A percentile compares a stretch with the other conserved stretches of the same genome.
phyloP scores from a whole-genome alignment of 2,113 vertebrate species.

The Cololabis saira region DNA sequence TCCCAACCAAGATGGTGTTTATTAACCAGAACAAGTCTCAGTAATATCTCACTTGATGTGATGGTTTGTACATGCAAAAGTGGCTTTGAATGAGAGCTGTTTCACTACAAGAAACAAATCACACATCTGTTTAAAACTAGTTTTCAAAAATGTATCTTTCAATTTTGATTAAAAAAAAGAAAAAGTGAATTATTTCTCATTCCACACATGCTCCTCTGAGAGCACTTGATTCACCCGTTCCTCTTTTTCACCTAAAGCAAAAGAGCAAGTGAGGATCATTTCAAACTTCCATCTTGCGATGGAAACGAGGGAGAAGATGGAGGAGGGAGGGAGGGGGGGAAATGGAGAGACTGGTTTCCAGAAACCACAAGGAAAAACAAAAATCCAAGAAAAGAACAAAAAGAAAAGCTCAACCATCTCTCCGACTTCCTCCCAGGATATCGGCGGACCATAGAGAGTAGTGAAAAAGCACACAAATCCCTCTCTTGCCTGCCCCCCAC shows the following conservation, averaged over 20 bases:
- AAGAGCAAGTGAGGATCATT: conserved; percentile 41
- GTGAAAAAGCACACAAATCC: conserved; percentile 60
- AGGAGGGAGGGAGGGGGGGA: background rate
- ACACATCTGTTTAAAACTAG: too few species aligned
- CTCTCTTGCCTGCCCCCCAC: conserved; percentile 18
- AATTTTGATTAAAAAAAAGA: too few species aligned
- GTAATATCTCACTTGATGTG: too few species aligned
- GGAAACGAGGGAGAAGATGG: conserved; percentile 9
- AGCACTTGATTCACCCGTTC: background rate
- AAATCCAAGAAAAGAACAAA: conserved; percentile 46
- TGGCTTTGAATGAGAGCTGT: too few species aligned
- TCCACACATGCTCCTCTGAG: conserved; percentile 4
- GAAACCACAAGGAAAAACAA: conserved; percentile 53
- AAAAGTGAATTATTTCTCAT: background rate
- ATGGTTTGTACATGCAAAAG: too few species aligned
- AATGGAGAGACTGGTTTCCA: conserved; percentile 25
- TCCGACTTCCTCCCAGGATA: conserved; percentile 61
- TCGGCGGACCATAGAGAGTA: conserved; percentile 54
- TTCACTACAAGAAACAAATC: too few species aligned
- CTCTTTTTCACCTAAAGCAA: conserved; percentile 15
- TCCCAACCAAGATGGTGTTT: too few species aligned
- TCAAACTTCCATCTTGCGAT: conserved; percentile 28
- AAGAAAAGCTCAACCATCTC: conserved; percentile 44
- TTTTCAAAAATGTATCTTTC: too few species aligned
- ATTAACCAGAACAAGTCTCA: too few species aligned